A percentile compares a stretch with the other conserved stretches of the same genome.
Evolutionary conservation across 2,888 invertebrate species (phyloP).

Genomic region (Noctua fimbriata): DNA sequence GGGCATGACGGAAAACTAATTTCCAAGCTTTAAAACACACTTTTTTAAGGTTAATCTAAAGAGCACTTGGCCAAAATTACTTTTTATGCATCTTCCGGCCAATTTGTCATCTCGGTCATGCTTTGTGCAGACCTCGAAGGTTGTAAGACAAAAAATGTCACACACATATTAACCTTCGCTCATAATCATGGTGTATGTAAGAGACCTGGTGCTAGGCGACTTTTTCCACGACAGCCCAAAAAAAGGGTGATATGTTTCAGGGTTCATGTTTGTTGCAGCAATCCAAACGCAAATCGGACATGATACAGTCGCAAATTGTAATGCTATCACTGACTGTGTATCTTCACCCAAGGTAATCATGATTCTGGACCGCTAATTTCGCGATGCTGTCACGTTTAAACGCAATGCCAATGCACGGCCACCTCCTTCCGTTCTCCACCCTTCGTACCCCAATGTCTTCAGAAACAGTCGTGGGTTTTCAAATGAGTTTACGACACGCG

Average conservation of each 20-base stretch:
- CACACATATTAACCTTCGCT: not conserved
- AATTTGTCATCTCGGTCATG: conserved; percentile 60
- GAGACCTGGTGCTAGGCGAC: not conserved
- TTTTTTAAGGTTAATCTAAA: conserved; percentile 52
- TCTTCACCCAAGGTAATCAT: not conserved
- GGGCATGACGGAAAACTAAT: conserved; percentile 33
- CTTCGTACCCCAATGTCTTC: not conserved
- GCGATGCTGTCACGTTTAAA: not conserved
- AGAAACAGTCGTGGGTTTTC: not conserved
- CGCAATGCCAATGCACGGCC: not conserved
- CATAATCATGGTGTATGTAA: not conserved
- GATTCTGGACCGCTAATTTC: not conserved
- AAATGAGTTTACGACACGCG: not conserved
- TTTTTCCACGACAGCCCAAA: not conserved
- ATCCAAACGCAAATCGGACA: not conserved
- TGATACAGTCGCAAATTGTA: not conserved
- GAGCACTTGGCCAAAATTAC: conserved; percentile 35
- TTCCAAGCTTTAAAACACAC: not conserved
- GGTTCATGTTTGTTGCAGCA: not conserved
- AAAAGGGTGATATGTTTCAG: not conserved
- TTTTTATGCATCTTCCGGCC: conserved; percentile 52
- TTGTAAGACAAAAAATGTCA: conserved; percentile 17
- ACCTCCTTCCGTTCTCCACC: not conserved
- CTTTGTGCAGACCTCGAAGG: conserved; percentile 48
- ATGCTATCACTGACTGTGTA: not conserved